A percentile compares a stretch with the other conserved stretches of the same genome.
Conservation (phyloP, 2,113 vertebrate genomes). For the Equus przewalskii region DNA sequence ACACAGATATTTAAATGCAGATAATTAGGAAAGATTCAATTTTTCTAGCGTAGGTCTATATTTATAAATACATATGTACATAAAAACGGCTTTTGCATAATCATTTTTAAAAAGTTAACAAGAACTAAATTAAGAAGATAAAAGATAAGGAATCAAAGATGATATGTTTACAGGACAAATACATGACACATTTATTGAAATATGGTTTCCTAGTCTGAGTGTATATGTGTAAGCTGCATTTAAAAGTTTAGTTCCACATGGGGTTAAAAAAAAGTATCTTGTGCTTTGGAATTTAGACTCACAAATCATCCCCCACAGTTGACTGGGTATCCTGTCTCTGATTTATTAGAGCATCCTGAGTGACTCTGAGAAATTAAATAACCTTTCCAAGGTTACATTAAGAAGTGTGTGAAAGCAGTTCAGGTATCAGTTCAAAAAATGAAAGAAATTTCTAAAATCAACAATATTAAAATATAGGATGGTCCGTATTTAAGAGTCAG, state of each 20-base stretch:
- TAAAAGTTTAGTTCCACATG: slow-evolving; percentile 23
- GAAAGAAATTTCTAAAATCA: neutral
- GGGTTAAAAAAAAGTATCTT: neutral
- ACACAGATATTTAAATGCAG: slow-evolving; percentile 62
- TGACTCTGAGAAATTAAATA: neutral
- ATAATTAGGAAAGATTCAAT: slow-evolving; percentile 73
- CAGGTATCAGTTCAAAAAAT: neutral
- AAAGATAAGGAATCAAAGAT: slow-evolving; percentile 27
- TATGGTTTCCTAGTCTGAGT: neutral
- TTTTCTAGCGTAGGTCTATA: slow-evolving; percentile 62
- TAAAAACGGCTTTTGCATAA: slow-evolving; percentile 9
- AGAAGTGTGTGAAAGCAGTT: neutral
- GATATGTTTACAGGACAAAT: neutral
- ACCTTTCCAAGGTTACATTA: slow-evolving; percentile 35
- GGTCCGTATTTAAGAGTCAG: neutral
- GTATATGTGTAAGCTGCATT: neutral
- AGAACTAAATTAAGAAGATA: neutral
- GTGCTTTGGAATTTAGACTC: neutral
- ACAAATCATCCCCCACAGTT: neutral
- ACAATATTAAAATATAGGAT: neutral
- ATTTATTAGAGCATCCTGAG: slow-evolving; percentile 23
- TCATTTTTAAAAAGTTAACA: slow-evolving; percentile 1
- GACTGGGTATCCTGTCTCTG: neutral
- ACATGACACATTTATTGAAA: neutral
- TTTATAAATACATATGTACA: neutral